Evolutionary conservation across 1,140 invertebrate species (phyloP), one percentile per base, ranked within the genome.

Genomic region (Pomacea maculata): DNA sequence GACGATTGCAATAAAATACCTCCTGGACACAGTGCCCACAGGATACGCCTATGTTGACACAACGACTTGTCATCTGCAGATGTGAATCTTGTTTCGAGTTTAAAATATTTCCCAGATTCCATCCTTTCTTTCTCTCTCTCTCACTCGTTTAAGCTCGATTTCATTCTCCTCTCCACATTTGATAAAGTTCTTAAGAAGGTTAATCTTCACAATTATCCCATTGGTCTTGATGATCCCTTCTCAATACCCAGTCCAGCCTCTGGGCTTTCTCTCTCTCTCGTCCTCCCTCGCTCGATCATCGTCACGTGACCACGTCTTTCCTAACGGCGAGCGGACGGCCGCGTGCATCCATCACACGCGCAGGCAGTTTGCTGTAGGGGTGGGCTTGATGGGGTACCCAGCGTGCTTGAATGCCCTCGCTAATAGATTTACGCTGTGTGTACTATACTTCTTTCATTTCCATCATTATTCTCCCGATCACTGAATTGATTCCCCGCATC

Each of bases 381-480:
- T 11, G 11, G 57, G 1, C 57, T 61, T 17, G 57, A 17, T 11
- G 11, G 57, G 57, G 4, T 61, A 61, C 15, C 3, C 57, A 61
- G 57, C 57, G 57, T 61, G 75, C 75, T 63, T 64, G 55, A 77
- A 64, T 79, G 29, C 61, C 6, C 57, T 54, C 78, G 52, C 67
- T 79, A 79, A 79, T 79, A 79, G 78, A 79, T 79, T 79, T 79
- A 79, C 73, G 65, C 78, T 55, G 25, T 72, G 78, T 63, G 57
- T 55, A 29, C n/a, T 63, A 73, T 73, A 55, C 71, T 68, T 71
- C 71, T 52, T 79, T 79, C 52, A 79, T 79, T 79, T 72, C 78
- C 7, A 45, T 45, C 72, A 79, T 79, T 73, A 79, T 71, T 73
- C 64, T 25, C 45, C 70, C 64, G 57, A 79, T 79, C 78, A 57